Conservation (phyloP, 2,888 invertebrate genomes). For the Chrysolina americana region DNA sequence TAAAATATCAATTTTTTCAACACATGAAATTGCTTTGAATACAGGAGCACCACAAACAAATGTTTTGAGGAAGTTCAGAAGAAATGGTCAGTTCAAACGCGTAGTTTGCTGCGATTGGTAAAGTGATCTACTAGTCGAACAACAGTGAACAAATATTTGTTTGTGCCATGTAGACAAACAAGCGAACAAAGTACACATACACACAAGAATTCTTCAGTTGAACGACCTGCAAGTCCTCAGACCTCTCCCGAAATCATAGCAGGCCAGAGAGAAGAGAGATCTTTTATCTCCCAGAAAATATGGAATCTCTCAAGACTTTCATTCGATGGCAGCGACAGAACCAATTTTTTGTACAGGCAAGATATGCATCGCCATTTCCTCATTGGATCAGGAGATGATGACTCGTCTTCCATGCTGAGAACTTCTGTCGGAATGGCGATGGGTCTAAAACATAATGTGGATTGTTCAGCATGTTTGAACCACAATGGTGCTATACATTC, state of each 20-base stretch:
- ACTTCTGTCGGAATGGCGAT: slow-evolving; percentile 56
- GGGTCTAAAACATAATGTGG: slow-evolving; percentile 58
- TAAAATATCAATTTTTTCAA: too few relatives aligned
- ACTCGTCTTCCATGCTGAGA: slow-evolving; percentile 53
- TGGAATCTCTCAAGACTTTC: slow-evolving; percentile 66
- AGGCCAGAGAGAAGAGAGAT: slow-evolving; percentile 55
- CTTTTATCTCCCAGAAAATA: slow-evolving; percentile 63
- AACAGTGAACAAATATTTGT: too few relatives aligned
- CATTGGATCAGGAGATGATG: slow-evolving; percentile 61
- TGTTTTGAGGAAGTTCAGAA: too few relatives aligned
- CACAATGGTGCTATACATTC: slow-evolving; percentile 38
- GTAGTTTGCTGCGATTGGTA: too few relatives aligned
- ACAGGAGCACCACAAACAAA: too few relatives aligned
- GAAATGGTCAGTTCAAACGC: too few relatives aligned
- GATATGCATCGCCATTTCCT: slow-evolving; percentile 66
- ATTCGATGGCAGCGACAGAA: slow-evolving; percentile 64
- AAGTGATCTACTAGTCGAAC: too few relatives aligned
- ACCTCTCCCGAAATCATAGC: slow-evolving; percentile 34
- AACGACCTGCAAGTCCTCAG: slow-evolving; percentile 51
- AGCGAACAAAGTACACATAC: too few relatives aligned
- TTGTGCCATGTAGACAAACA: too few relatives aligned
- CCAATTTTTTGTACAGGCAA: slow-evolving; percentile 65
- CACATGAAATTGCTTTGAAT: too few relatives aligned
- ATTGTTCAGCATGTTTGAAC: slow-evolving; percentile 60
- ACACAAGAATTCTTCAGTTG: slow-evolving; percentile 50